Base-by-base conservation (phyloP, 2,888 invertebrate species). In the Ophion ventricosus region DNA sequence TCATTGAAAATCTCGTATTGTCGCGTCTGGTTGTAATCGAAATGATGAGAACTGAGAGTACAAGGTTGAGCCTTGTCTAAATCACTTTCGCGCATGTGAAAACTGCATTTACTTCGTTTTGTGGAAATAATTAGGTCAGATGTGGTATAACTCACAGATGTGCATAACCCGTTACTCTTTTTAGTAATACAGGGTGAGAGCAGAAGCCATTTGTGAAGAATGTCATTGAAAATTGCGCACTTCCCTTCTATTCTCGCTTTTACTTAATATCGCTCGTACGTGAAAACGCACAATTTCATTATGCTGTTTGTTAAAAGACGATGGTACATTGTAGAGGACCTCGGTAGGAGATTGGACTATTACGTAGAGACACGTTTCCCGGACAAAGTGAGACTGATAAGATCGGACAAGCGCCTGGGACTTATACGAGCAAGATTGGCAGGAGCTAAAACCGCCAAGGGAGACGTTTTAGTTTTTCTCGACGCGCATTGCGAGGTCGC, bases 401-500 rank as follows among this genome's bases (percentile, higher is more conserved):
- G 98, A 43, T 95, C 98, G 77, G 95, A 95, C 70, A 90, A 96
- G 94, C 94, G 97, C 73, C 95, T 97, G 91, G 99, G 99, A 2
- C 94, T 99, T 78, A 99, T 99, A 91, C 95, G 98, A 59, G 99
- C 99, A 0, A 95, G 98, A 67, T 94, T 99, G 87, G 96, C 96
- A 72, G 99, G 99, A 63, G 99, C 99, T 1, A 95, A 96, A 84
- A 95, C 95, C 84, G 98, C 99, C 1, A 94, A 93, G 7, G 98
- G 97, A 0, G 97, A 97, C 91, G 96, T 96, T 57, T 93, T 98
- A 75, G 95, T 98, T 72, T 98, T 98, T 94, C 94, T 98, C 85
- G 98, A 98, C 94, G 97, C 98, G 1, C 98, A 98, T 93, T 98
- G 98, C 93, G 98, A 98, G 94, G 96, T 95, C 3, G 96, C 96